A percentile compares a stretch with the other conserved stretches of the same genome.
These are phyloP conservation scores for Chascanopsetta lugubris DNA, from an alignment of 2,113 vertebrate species.

Conservation along the genomic window DNA sequence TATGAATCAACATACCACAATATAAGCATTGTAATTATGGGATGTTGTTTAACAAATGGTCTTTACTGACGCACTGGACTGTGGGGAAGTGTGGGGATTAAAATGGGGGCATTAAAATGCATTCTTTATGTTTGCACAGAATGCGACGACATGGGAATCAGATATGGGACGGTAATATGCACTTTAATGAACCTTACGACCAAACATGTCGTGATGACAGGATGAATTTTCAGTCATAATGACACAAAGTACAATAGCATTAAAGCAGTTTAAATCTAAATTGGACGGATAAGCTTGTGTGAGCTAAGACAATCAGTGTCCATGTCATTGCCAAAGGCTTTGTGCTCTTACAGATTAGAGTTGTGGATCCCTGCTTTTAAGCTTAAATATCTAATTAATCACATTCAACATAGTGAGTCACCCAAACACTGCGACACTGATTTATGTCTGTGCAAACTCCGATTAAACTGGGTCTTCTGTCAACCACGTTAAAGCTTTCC, in stretches of 20 bases:
- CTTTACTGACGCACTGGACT: background rate
- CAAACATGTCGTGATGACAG: background rate
- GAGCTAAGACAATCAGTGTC: conserved; percentile 32
- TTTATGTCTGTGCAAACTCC: background rate
- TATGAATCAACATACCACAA: background rate
- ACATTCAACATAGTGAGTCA: conserved; percentile 14
- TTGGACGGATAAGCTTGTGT: conserved; percentile 27
- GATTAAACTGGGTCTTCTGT: conserved; percentile 7
- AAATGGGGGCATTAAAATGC: background rate
- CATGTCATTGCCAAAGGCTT: conserved; percentile 34
- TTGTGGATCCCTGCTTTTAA: conserved; percentile 31
- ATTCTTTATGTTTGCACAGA: background rate
- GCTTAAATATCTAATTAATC: conserved; percentile 52
- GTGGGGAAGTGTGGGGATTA: too few species aligned
- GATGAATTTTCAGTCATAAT: background rate
- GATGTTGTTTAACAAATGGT: background rate
- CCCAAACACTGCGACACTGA: conserved; percentile 21
- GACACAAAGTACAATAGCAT: conserved; percentile 15
- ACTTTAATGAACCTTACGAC: background rate
- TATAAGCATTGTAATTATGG: background rate
- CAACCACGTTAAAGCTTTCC: conserved; percentile 1
- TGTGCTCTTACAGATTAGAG: conserved; percentile 34
- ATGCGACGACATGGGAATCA: background rate
- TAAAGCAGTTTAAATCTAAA: conserved; percentile 32
- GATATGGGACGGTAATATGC: background rate